Base-by-base conservation (phyloP, 2,113 vertebrate species). In the Stictonetta naevosa region DNA sequence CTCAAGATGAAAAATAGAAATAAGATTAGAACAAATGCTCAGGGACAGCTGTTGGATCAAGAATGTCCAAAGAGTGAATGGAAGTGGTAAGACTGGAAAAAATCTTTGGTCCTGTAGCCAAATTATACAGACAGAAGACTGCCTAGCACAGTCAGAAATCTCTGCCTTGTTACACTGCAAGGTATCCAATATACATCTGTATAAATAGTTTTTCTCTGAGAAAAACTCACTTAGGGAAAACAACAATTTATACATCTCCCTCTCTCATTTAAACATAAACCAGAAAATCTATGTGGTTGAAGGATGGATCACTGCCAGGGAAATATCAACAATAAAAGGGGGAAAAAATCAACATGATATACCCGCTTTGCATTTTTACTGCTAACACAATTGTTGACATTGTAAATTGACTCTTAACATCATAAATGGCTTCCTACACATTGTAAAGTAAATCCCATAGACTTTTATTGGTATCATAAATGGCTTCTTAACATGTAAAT, bases 401-500 rank as follows among this genome's bases (percentile, higher is more conserved):
- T 96, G 93, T 95, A 97, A 98, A 97, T 96, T 95, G 96, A 96
- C 90, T 96, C 60, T 96, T 97, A 97, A 94, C 95, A 97, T 94
- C 96, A 96, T 96, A 97, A 97, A 97, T 77, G 88, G 60, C 36
- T 90, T 80, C 84, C 82, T 86, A 46, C 81, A 92, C 86, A 92
- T 87, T 97, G 91, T 96, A 96, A 98, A 97, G 90, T 96, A 98
- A 98, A 97, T 97, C 93, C 88, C 2, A 16, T 84, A 66, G 89
- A 91, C 87, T 98, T 98, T 98, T 97, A 97, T 96, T 92, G 60
- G 90, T 76, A 82, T 77, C 93, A 94, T 97, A 98, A 97, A 98
- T 89, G 92, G 81, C 71, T 96, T 97, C 87, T 97, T 97, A 97
- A 95, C 94, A 97, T 98, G 96, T 96, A 98, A 98, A 98, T 96